Evolutionary conservation across 2,113 vertebrate genomes (phyloP).

Genomic region (Callorhinus ursinus): DNA sequence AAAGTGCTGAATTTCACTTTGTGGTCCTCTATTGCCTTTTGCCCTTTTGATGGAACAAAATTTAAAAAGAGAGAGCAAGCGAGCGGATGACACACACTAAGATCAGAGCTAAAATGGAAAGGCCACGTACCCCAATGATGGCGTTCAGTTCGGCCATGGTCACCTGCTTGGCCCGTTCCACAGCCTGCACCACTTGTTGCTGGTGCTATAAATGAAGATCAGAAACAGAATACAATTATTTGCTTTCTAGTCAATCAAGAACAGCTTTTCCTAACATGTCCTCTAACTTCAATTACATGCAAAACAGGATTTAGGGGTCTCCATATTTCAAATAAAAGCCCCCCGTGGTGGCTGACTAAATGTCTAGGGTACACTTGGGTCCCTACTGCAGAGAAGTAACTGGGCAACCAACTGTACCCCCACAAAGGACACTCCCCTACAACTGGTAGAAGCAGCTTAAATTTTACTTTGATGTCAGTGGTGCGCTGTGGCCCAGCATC

Average conservation of each 20-base stretch:
- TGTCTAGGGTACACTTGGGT: background rate
- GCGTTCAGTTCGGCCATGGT: constrained; percentile 99
- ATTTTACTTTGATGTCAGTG: background rate
- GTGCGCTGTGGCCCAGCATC: background rate
- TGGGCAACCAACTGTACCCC: background rate
- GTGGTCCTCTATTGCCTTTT: constrained; percentile 54
- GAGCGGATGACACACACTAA: constrained; percentile 87
- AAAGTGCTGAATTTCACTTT: constrained; percentile 64
- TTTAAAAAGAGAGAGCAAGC: constrained; percentile 83
- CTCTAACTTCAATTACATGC: constrained; percentile 76
- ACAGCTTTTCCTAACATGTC: constrained; percentile 75
- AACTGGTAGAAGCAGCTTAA: background rate
- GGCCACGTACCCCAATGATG: constrained; percentile 99
- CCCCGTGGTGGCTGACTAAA: background rate
- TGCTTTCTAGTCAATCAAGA: constrained; percentile 83
- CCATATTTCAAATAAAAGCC: constrained; percentile 44
- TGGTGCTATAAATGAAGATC: constrained; percentile 93
- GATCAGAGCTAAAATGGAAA: constrained; percentile 91
- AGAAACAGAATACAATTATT: constrained; percentile 88
- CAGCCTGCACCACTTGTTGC: constrained; percentile 98
- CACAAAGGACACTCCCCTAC: background rate
- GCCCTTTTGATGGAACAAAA: constrained; percentile 46
- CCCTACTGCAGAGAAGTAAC: background rate
- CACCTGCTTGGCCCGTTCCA: constrained; percentile 98
- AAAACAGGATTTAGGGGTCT: constrained; percentile 71